Evolutionary conservation across 2,888 invertebrate species (phyloP), one percentile per base, ranked within the genome.

Genomic region (Drosophila aldrichi): DNA sequence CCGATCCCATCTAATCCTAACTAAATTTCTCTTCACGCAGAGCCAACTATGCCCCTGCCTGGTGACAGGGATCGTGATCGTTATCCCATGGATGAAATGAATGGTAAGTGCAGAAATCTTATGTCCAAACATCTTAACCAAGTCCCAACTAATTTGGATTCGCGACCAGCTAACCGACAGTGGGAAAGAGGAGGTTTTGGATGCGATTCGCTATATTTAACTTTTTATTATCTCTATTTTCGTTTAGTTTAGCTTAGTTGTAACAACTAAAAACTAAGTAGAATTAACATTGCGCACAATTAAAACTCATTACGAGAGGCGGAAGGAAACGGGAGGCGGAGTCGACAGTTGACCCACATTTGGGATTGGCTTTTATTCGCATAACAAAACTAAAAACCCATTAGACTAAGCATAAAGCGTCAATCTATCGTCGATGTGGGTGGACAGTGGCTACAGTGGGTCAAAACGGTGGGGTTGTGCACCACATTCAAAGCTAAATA

Each of bases 301-400:
- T 89, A 84, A 89, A 89, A 84, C 75, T 82, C 85, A 83, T 83
- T 86, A 77, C 73, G 54, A 60, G 32, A 46, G 56, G 62, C 55
- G 34, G 43, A 52, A 55, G 54, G 25, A 8, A 48, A n/a, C 22
- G 32, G 63, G 46, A 29, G 29, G 34, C 46, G 55, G 48, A 14
- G 63, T 1, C n/a, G 72, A 59, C 79, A 79, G 79, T 82, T 90
- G 90, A 90, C 89, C 89, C 80, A 90, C 81, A 88, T 89, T 81
- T 66, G 48, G 56, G 55, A 12, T 60, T 64, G 65, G 72, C 83
- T 80, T 80, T 88, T 86, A 88, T 86, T 88, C 70, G 80, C 74
- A 72, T 82, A 84, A 88, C 84, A 84, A 80, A 85, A 85, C 85
- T 85, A 84, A 88, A 78, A 78, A 80, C 68, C 85, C 88, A 84